phyloP scores from a whole-genome alignment of 1,140 invertebrate genomes.

The Idris sp. region DNA sequence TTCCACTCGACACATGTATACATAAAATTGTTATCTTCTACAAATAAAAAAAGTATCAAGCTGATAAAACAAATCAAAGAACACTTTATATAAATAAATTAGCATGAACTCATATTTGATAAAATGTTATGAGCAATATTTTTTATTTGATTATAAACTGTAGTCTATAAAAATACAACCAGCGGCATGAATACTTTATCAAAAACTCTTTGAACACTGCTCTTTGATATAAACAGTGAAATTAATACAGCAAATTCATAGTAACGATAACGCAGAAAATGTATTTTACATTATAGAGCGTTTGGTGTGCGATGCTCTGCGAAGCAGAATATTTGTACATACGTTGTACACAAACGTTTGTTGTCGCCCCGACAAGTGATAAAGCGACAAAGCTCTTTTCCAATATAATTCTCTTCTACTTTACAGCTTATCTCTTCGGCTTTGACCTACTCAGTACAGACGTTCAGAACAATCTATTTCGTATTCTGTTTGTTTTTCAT shows the following conservation, averaged over 20 bases:
- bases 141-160: no score
- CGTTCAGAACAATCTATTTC: constrained; percentile 42
- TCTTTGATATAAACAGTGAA: constrained; percentile 11
- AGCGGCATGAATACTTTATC: constrained; percentile 2
- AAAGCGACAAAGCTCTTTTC: constrained; percentile 69
- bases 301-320: constrained; percentile 32
- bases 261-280: constrained; percentile 17
- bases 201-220: background rate
- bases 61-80: no score
- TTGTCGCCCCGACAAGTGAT: constrained; percentile 62
- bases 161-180: no score
- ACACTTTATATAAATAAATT: no score
- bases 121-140: no score
- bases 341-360: constrained; percentile 68
- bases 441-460: constrained; percentile 50
- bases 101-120: no score
- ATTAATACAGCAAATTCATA: constrained; percentile 4
- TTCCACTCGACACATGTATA: no score
- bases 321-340: constrained; percentile 67
- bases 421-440: constrained; percentile 53
- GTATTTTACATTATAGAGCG: constrained; percentile 27
- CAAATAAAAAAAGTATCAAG: no score
- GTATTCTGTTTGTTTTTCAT: constrained; percentile 41
- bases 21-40: no score
- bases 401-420: constrained; percentile 66